Evolutionary conservation across 1,140 invertebrate genomes (phyloP).

Genomic region (Ceratitis capitata): DNA sequence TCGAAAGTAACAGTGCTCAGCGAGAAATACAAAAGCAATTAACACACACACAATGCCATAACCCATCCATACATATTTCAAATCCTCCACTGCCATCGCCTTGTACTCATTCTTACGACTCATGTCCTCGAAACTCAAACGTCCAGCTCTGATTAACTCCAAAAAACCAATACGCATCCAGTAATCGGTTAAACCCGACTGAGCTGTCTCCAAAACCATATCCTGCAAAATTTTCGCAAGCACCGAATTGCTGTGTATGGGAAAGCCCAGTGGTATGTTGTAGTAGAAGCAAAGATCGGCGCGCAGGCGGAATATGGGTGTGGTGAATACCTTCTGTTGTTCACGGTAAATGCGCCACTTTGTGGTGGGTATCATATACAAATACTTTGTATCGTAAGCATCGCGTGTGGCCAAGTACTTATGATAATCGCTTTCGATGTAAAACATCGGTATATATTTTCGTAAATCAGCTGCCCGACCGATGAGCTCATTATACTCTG

Average conservation of each 20-base stretch:
- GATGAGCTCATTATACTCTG: constrained; percentile 53
- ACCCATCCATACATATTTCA: constrained; percentile 58
- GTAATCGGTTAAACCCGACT: constrained; percentile 46
- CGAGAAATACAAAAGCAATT: constrained; percentile 44
- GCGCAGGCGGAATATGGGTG: constrained; percentile 52
- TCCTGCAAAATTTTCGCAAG: constrained; percentile 49
- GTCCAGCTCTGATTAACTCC: constrained; percentile 52
- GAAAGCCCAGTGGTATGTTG: constrained; percentile 56
- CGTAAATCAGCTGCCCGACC: constrained; percentile 46
- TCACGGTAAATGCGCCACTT: constrained; percentile 54
- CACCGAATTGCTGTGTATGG: constrained; percentile 55
- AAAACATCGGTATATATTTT: constrained; percentile 56
- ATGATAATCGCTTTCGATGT: constrained; percentile 47
- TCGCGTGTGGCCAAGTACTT: constrained; percentile 49
- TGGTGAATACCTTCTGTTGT: constrained; percentile 55
- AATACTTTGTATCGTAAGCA: constrained; percentile 49
- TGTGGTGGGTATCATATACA: constrained; percentile 51
- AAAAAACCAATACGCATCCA: constrained; percentile 49
- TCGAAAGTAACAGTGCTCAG: constrained; percentile 41
- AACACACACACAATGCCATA: constrained; percentile 49
- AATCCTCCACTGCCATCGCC: constrained; percentile 55
- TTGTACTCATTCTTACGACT: constrained; percentile 49
- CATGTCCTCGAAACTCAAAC: constrained; percentile 50
- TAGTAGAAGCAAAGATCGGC: constrained; percentile 56
- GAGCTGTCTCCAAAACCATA: constrained; percentile 51